Conservation (phyloP, 2,113 vertebrate genomes). For the Aepyceros melampus region DNA sequence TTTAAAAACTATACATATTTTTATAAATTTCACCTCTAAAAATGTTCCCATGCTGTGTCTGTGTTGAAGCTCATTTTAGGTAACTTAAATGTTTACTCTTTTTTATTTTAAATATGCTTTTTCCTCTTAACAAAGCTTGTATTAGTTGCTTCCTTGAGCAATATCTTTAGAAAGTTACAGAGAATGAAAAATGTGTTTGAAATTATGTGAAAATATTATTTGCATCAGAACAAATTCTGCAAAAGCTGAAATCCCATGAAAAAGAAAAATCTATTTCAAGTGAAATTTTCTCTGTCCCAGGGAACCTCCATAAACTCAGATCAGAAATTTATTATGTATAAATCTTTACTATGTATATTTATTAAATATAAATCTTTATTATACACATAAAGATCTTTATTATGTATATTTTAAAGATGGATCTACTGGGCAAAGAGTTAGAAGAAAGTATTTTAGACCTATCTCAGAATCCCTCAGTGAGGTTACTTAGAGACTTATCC, state of each 20-base stretch:
- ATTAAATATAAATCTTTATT: background rate
- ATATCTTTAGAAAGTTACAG: conserved; percentile 1
- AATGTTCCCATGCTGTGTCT: background rate
- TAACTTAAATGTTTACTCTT: background rate
- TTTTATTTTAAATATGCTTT: background rate
- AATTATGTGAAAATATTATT: conserved; percentile 30
- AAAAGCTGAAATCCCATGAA: conserved; percentile 27
- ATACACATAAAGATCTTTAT: background rate
- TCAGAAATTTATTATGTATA: background rate
- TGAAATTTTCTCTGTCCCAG: background rate
- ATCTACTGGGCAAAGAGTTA: background rate
- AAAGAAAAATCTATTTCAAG: background rate
- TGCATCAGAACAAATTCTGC: background rate
- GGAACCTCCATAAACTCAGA: background rate
- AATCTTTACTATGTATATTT: background rate
- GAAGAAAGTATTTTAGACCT: background rate
- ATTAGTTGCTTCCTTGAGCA: background rate
- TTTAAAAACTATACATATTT: background rate
- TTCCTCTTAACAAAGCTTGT: background rate
- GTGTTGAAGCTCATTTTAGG: background rate
- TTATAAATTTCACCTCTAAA: conserved; percentile 8
- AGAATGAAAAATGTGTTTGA: conserved; percentile 20
- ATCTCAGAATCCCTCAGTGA: background rate
- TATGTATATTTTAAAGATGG: background rate
- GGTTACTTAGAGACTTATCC: conserved; percentile 61